A percentile compares a stretch with the other conserved stretches of the same genome.
Conservation (phyloP, 2,113 vertebrate genomes). For the Empidonax traillii region DNA sequence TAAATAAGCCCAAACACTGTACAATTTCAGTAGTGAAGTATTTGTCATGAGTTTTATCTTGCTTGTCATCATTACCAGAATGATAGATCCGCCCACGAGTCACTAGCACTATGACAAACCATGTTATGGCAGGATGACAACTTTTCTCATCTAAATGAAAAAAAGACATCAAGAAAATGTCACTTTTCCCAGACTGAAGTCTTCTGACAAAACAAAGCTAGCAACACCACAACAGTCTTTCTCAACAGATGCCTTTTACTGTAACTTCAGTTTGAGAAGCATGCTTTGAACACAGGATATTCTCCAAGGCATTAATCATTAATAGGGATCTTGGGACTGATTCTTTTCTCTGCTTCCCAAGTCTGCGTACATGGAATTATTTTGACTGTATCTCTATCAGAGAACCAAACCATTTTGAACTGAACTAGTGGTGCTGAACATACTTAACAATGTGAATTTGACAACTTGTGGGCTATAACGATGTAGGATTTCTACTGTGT, state of each 20-base stretch:
- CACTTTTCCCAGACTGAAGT: conserved; percentile 7
- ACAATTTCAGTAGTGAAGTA: background rate
- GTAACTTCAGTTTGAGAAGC: conserved; percentile 24
- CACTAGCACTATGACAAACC: conserved; percentile 16
- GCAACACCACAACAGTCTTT: background rate
- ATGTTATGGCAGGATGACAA: conserved; percentile 7
- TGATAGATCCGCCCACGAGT: background rate
- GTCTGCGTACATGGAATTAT: background rate
- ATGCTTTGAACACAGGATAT: background rate
- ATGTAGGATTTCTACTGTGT: background rate
- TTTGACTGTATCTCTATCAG: background rate
- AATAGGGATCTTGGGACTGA: background rate
- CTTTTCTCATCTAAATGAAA: conserved; percentile 21
- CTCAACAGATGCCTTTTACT: conserved; percentile 25
- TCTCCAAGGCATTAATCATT: background rate
- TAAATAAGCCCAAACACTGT: background rate
- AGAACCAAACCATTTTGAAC: background rate
- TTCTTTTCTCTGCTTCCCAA: background rate
- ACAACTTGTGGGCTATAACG: background rate
- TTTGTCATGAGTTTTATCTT: conserved; percentile 1
- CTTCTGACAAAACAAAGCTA: conserved; percentile 50
- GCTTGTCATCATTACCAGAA: conserved; percentile 21
- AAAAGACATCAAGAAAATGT: conserved; percentile 43
- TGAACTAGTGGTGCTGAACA: background rate
- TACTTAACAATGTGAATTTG: background rate